Base-by-base conservation (phyloP, 2,888 invertebrate genomes). In the Timema cristinae region DNA sequence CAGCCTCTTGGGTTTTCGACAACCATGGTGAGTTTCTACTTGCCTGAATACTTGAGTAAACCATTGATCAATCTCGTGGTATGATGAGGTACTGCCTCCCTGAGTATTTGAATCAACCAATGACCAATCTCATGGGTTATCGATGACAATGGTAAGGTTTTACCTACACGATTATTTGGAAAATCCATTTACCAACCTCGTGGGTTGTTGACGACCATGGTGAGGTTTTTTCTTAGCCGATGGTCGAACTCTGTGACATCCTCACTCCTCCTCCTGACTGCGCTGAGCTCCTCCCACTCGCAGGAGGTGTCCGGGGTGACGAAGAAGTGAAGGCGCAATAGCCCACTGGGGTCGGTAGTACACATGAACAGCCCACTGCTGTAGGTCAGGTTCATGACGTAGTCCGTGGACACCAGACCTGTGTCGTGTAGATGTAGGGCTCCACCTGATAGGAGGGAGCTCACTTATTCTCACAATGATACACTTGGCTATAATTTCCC, bases 171-270 rank as follows among this genome's bases (percentile, higher is more conserved):
- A n/a, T n/a, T n/a, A n/a, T n/a, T n/a, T n/a, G n/a, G n/a, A n/a
- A n/a, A n/a, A n/a, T n/a, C n/a, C n/a, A n/a, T n/a, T n/a, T 48
- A 66, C 63, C 11, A 77, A 54, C 83, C 0, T 82, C 83, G 0
- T n/a, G 85, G 85, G 76, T 88, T 80, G 10, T 84, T 81, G 0
- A 85, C 85, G 6, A 85, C 84, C 74, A 92, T 80, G 0, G 88
- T 86, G 59, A 91, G 82, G 54, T 84, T 83, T 50, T 73, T 67
- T 10, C 72, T 50, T 56, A 80, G 77, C 76, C 76, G 77, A 8
- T 71, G 66, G 70, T 80, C 78, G 15, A 77, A 76, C 9, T 73
- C 76, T 5, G 73, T 61, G 16, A 76, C 75, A 7, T 75, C 76
- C 4, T 75, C 70, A n/a, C n/a, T n/a, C 5, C 66, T 74, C 15